A percentile compares a stretch with the other conserved stretches of the same genome.
These are phyloP conservation scores for Cynopterus sphinx DNA, from an alignment of 2,797 vertebrate genomes.

Conservation along the genomic window DNA sequence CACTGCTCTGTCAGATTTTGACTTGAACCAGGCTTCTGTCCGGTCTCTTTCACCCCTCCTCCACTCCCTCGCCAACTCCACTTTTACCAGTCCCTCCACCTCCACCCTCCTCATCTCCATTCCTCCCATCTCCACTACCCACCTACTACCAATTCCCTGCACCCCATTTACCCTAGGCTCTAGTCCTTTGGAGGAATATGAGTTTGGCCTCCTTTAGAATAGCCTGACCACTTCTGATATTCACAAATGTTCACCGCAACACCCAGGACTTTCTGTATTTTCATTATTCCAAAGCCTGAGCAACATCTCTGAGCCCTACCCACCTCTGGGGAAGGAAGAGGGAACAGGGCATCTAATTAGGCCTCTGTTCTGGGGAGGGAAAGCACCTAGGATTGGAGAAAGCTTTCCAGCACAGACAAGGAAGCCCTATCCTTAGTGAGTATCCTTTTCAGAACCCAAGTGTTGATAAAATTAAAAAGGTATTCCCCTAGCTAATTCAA, in stretches of 20 bases:
- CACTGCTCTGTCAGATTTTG: not conserved
- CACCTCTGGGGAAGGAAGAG: not conserved
- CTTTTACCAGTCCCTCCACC: too few relatives aligned
- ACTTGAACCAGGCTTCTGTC: not conserved
- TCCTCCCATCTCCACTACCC: not conserved
- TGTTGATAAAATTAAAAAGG: not conserved
- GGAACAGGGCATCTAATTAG: not conserved
- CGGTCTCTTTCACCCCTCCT: not conserved
- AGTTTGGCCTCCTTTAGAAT: not conserved
- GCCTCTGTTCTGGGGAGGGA: not conserved
- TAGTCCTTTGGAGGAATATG: not conserved
- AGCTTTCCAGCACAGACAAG: not conserved
- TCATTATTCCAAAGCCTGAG: not conserved
- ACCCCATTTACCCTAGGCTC: not conserved
- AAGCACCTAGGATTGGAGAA: not conserved
- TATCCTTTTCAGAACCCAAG: not conserved
- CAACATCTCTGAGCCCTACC: not conserved
- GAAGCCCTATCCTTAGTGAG: not conserved
- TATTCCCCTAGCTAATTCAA: slow-evolving; percentile 3
- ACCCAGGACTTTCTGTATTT: not conserved
- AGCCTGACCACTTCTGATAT: not conserved
- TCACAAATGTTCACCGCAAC: not conserved
- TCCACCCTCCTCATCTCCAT: not conserved
- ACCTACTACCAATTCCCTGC: not conserved
- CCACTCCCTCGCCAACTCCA: not conserved